Base-by-base conservation (phyloP, 2,888 invertebrate genomes). In the Mongoloraphidia duomilia region DNA sequence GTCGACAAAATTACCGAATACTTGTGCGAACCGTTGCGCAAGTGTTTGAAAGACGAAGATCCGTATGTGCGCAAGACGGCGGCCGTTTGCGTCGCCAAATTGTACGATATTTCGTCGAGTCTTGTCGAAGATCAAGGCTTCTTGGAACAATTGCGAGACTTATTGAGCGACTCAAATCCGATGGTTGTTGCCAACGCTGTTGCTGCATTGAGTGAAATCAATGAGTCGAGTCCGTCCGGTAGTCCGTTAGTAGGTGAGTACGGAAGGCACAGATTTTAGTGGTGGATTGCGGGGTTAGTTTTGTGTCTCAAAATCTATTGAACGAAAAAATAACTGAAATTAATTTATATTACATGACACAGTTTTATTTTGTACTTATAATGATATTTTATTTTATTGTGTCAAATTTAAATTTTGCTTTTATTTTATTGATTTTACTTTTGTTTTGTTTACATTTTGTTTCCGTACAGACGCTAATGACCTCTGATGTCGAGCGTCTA, bases 131-230 rank as follows among this genome's bases (percentile, higher is more conserved):
- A 87, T 58, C 88, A 98, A 76, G 97, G 96, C 34, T 98, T 98
- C 68, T 73, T 98, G 55, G 97, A 98, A 65, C 91, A 96, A 61
- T 70, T 98, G 33, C 93, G 94, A 65, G 98, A 99, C 68, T 73
- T 99, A 46, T 72, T 99, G 38, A 96, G 96, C 44, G 98, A 98
- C 69, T 97, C 97, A 1, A 99, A 99, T 71, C 98, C 98, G 1
- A 98, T 98, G 98, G 98, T 96, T 36, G 98, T 98, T 1, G 98
- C 98, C 1, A 98, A 98, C 70, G 97, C 97, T 0, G 97, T 98
- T 0, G 98, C 98, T 1, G 96, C 98, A 0, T 75, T 99, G 10
- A 93, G 95, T 0, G 98, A 98, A 71, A 98, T 98, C 60, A 93
- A 97, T 63, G 97, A 98, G 69, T 89, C 94, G 2, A 94, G 93